These are phyloP conservation scores for Siphlonurus alternatus DNA, from an alignment of 2,888 invertebrate species.

Conservation along the genomic window DNA sequence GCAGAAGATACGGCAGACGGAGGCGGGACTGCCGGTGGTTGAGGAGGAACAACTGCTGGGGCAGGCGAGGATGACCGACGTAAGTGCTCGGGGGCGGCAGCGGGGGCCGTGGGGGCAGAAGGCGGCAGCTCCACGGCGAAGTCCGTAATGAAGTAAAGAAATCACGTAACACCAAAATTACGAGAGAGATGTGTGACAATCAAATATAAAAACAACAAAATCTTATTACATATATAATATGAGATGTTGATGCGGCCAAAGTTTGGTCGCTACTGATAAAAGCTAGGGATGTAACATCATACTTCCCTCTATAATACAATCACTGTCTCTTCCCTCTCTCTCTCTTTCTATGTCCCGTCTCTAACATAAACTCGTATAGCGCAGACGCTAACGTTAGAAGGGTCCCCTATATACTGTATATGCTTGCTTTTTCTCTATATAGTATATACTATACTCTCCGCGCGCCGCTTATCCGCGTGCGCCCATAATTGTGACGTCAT, in stretches of 20 bases:
- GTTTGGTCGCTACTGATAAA: neutral
- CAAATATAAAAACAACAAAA: too few relatives aligned
- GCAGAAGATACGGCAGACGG: neutral
- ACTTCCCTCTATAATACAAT: neutral
- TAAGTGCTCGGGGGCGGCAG: neutral
- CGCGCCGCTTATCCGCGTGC: neutral
- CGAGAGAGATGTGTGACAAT: too few relatives aligned
- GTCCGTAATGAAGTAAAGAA: neutral
- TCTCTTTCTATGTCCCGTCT: neutral
- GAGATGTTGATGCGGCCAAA: neutral
- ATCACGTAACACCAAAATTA: too few relatives aligned
- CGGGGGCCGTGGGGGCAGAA: neutral
- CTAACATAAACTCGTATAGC: neutral
- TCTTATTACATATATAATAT: too few relatives aligned
- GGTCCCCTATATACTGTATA: neutral
- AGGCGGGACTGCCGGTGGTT: neutral
- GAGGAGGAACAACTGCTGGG: too few relatives aligned
- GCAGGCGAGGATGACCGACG: neutral
- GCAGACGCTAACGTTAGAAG: neutral
- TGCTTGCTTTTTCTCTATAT: too few relatives aligned
- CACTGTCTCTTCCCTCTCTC: neutral
- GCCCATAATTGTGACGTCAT: neutral
- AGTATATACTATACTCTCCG: too few relatives aligned
- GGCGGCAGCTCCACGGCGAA: neutral
- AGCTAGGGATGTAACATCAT: neutral